Base-by-base conservation (phyloP, 2,113 vertebrate genomes). In the Potamarius usumacintae region DNA sequence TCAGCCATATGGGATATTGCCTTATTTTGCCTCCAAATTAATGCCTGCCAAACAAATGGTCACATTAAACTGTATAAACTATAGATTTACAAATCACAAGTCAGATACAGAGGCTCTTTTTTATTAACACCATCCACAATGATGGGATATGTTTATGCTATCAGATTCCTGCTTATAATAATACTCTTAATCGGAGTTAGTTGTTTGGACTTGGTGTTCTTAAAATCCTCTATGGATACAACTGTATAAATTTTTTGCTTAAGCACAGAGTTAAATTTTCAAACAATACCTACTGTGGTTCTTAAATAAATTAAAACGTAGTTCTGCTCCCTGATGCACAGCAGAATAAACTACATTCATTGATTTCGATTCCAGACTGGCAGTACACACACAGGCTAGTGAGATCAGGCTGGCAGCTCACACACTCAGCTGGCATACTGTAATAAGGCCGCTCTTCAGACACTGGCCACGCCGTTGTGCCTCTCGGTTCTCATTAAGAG, bases 401-500 rank as follows among this genome's bases (percentile, higher is more conserved):
- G 77, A 85, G 84, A 82, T 48, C 67, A 63, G 22, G 14, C 34
- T 83, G 79, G 48, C 71, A 52, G 34, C 82, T 79, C 89, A 88
- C 84, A 86, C 48, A 57, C 78, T 81, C 62, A 27, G 48, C 52
- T n/a, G 10, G 82, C 42, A 34, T 60, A 67, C 55, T 69, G 85
- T 86, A 81, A 84, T 86, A 83, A 86, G 87, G 60, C 67, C 30
- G 7, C 85, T 69, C 83, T 83, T 90, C 89, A 82, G 82, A 82
- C 7, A 30, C 60, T 42, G 60, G 67, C 82, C 80, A 69, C 71
- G 85, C 67, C 67, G 69, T 42, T 7, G 74, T 65, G 84, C 89
- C 65, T 88, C 87, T 90, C 81, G 50, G 58, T 83, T 88, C 89
- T 90, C 85, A 90, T 90, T 90, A 89, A 82, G 77, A 65, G 77